Conservation (phyloP, 2,888 invertebrate genomes). For the Platycheirus rosarum region DNA sequence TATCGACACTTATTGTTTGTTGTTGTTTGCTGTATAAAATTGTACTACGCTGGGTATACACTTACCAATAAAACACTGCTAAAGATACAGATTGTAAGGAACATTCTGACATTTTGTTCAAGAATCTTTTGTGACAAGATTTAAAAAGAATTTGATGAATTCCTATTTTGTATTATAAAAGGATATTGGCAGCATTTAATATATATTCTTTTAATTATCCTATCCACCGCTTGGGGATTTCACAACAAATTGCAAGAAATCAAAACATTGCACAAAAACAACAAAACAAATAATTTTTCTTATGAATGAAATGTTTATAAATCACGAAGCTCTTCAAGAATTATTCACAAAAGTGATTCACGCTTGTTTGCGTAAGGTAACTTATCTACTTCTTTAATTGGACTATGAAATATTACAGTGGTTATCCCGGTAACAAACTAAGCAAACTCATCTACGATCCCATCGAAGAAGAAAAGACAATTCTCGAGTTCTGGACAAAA, state of each 20-base stretch:
- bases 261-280: conserved; percentile 16
- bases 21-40: too few species aligned
- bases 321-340: neutral
- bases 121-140: too few species aligned
- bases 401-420: conserved; percentile 24
- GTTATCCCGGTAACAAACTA: conserved; percentile 11
- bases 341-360: conserved; percentile 5
- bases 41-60: too few species aligned
- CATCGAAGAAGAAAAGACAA: conserved; percentile 89
- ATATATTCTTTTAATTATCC: too few species aligned
- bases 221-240: too few species aligned
- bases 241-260: conserved; percentile 18
- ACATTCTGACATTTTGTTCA: too few species aligned
- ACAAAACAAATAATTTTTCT: neutral
- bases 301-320: conserved; percentile 20
- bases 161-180: too few species aligned
- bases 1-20: too few species aligned
- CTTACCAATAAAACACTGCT: too few species aligned
- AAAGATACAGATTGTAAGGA: too few species aligned
- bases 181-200: too few species aligned
- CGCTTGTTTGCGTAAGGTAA: neutral
- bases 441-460: conserved; percentile 30
- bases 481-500: conserved; percentile 91
- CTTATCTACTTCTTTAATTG: neutral
- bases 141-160: too few species aligned